phyloP scores from a whole-genome alignment of 2,797 vertebrate species.

The Danio aesculapii region DNA sequence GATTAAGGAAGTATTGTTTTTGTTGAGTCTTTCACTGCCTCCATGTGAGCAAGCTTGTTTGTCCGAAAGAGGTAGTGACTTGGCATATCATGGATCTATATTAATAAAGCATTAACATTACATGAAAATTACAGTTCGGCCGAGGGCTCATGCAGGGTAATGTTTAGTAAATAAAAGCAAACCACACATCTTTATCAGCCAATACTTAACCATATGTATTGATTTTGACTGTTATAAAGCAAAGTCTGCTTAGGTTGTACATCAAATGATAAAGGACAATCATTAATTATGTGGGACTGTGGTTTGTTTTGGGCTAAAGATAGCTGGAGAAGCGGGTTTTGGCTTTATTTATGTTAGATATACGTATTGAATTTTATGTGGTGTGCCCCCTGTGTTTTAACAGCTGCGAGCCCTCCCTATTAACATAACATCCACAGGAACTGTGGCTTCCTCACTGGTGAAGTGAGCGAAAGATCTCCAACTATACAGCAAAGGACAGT shows the following conservation, averaged over 20 bases:
- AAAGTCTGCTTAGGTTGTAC: conserved; percentile 42
- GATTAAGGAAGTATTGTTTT: conserved; percentile 41
- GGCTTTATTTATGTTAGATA: conserved; percentile 31
- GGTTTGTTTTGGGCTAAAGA: conserved; percentile 70
- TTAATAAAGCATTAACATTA: background rate
- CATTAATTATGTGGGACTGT: conserved; percentile 59
- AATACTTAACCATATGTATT: background rate
- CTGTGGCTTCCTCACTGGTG: conserved; percentile 78
- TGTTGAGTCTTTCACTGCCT: conserved; percentile 12
- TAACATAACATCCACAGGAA: conserved; percentile 84
- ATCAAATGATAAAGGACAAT: conserved; percentile 14
- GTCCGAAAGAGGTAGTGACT: background rate
- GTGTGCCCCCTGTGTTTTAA: conserved; percentile 74
- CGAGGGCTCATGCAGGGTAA: background rate
- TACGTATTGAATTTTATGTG: conserved; percentile 67
- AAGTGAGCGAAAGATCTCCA: conserved; percentile 62
- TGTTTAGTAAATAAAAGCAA: background rate
- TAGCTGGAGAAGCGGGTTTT: conserved; percentile 62
- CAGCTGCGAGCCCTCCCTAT: conserved; percentile 78
- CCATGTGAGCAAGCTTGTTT: conserved; percentile 1
- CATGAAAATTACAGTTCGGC: background rate
- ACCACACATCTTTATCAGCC: conserved; percentile 12
- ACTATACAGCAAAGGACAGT: conserved; percentile 61
- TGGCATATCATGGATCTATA: background rate
- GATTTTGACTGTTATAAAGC: conserved; percentile 3